Percentiles rank a stretch among this genome's conserved stretches.
These are phyloP conservation scores for Callaeas wilsoni DNA, from an alignment of 2,113 vertebrate species.

Conservation along the genomic window DNA sequence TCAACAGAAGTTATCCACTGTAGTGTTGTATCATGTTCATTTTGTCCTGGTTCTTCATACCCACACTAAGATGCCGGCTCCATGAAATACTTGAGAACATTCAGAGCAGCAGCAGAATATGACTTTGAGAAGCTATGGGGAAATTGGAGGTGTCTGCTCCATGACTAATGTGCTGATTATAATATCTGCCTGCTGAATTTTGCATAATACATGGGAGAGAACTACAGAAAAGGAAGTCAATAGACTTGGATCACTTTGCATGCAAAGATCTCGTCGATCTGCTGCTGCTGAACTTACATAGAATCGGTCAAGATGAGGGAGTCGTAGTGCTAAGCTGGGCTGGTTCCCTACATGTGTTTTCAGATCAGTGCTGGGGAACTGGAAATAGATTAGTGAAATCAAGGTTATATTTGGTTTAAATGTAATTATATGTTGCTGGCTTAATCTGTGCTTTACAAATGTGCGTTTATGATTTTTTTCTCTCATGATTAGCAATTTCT, in stretches of 20 bases:
- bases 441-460: constrained; percentile 45
- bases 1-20: not conserved
- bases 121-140: not conserved
- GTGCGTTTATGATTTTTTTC: constrained; percentile 53
- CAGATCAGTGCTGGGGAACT: not conserved
- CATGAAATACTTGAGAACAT: not conserved
- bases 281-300: not conserved
- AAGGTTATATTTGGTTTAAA: constrained; percentile 24
- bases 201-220: constrained; percentile 21
- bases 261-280: not conserved
- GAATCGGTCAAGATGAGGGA: not conserved
- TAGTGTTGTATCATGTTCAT: not conserved
- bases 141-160: not conserved
- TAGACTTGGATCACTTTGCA: not conserved
- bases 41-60: not conserved
- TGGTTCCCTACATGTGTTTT: not conserved
- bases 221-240: not conserved
- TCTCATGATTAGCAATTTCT: constrained; percentile 52
- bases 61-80: rapidly evolving
- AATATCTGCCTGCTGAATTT: constrained; percentile 30
- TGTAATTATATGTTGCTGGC: constrained; percentile 29
- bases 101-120: not conserved
- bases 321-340: not conserved
- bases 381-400: not conserved
- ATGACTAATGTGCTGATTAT: constrained; percentile 27